These are phyloP conservation scores for Amiota minor DNA, from an alignment of 2,888 invertebrate genomes.

Conservation along the genomic window DNA sequence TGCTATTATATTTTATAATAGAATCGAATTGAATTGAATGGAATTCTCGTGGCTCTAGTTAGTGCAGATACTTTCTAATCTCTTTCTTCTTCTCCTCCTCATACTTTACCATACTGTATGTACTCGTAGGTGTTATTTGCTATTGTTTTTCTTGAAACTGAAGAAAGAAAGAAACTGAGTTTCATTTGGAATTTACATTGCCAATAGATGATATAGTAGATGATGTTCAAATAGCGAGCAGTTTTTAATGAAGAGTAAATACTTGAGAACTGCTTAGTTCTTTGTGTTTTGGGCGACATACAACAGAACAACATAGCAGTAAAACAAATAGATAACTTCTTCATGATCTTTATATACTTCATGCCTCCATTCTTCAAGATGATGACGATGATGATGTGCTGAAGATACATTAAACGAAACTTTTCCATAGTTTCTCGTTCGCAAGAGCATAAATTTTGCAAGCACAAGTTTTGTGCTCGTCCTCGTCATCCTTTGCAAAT, in stretches of 20 bases:
- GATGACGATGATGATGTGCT: no score
- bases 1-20: no score
- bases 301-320: conserved; percentile 44
- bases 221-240: conserved; percentile 17
- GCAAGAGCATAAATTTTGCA: conserved; percentile 61
- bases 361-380: no score
- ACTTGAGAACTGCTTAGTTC: conserved; percentile 17
- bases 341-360: no score
- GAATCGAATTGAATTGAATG: no score
- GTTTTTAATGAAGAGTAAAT: conserved; percentile 29
- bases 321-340: conserved; percentile 47
- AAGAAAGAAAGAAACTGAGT: conserved; percentile 14
- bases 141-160: not conserved
- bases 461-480: conserved; percentile 17
- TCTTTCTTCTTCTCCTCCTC: no score
- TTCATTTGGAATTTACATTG: conserved; percentile 10
- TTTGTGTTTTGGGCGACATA: conserved; percentile 1
- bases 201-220: conserved; percentile 7
- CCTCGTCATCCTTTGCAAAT: conserved; percentile 6
- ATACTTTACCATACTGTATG: no score
- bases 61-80: no score
- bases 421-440: conserved; percentile 21
- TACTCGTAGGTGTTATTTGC: not conserved
- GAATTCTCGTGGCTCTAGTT: no score
- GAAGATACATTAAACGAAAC: no score